Base-by-base conservation (phyloP, 2,888 invertebrate genomes). In the Dexiosoma caninum region DNA sequence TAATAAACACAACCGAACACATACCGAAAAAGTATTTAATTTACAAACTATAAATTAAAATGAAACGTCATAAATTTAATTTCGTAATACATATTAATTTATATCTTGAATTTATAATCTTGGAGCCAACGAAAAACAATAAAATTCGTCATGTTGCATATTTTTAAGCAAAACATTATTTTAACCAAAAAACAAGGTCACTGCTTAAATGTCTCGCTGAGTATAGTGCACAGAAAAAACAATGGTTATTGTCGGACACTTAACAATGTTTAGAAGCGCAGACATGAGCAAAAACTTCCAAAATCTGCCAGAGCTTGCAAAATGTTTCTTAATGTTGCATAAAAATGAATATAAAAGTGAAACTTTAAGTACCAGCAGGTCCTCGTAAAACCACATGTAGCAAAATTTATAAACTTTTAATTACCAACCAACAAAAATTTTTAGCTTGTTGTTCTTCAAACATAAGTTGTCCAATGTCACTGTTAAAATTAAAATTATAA, bases 331-430 rank as follows among this genome's bases (percentile, higher is more conserved):
- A 14, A 53, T 14, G 51, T 40, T 55, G 32, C 55, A 35, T 37
- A 19, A 64, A 62, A 44, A 30, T 30, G 9, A 53, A 64, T 32
- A 44, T 55, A 64, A 40, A 66, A 66, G 74, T 75, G 66, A 75
- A 75, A 74, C 74, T 46, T 10, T 30, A 23, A 21, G n/a, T 30
- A 14, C 10, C n/a, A 14, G 23, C 32, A 53, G 21, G 3, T 40
- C 35, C 12, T 5, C 6, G 27, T 30, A 53, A 53, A 10, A 16
- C 5, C 30, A 16, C 30, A 23, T 32, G 16, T 53, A 53, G 5
- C 16, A 35, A 59, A 55, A 35, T n/a, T 12, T 23, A 37, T 57
- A 27, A 32, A 55, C 23, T 55, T n/a, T 72, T 62, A 55, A 44
- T 64, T 72, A 60, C 9, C 30, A 23, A 40, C 1, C 1, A 14